Conservation (phyloP, 2,797 vertebrate genomes). For the Taenioides sp. region DNA sequence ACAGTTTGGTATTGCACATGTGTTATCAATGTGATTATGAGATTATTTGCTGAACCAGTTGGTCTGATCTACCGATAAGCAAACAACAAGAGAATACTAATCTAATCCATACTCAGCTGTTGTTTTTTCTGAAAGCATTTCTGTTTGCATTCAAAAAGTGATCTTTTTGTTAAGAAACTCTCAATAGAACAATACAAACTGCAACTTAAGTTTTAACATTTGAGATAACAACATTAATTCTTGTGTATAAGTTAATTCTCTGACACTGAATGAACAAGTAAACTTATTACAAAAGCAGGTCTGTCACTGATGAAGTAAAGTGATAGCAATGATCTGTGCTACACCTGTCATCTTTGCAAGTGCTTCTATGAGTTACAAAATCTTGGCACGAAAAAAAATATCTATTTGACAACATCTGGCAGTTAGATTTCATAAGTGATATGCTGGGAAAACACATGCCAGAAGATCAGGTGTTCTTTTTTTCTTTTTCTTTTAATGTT, state of each 20-base stretch:
- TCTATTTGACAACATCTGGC: slow-evolving; percentile 11
- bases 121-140: slow-evolving; percentile 22
- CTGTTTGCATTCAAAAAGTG: slow-evolving; percentile 21
- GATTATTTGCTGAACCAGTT: slow-evolving; percentile 35
- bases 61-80: slow-evolving; percentile 43
- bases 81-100: slow-evolving; percentile 57
- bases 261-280: neutral
- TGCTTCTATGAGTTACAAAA: slow-evolving; percentile 10
- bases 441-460: slow-evolving; percentile 15
- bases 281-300: neutral
- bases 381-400: slow-evolving; percentile 1
- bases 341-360: neutral
- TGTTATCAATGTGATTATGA: neutral
- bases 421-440: slow-evolving; percentile 1
- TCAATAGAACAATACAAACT: slow-evolving; percentile 34
- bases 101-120: slow-evolving; percentile 56
- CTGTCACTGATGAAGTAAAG: neutral
- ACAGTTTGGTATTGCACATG: slow-evolving; percentile 14
- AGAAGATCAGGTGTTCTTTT: neutral
- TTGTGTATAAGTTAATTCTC: no score
- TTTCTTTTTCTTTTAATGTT: neutral
- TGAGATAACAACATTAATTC: slow-evolving; percentile 19
- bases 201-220: slow-evolving; percentile 25
- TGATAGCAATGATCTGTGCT: slow-evolving; percentile 6
- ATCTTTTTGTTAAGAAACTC: slow-evolving; percentile 43